A percentile compares a stretch with the other conserved stretches of the same genome.
phyloP scores from a whole-genome alignment of 2,113 vertebrate species.

The Lagopus leucura region DNA sequence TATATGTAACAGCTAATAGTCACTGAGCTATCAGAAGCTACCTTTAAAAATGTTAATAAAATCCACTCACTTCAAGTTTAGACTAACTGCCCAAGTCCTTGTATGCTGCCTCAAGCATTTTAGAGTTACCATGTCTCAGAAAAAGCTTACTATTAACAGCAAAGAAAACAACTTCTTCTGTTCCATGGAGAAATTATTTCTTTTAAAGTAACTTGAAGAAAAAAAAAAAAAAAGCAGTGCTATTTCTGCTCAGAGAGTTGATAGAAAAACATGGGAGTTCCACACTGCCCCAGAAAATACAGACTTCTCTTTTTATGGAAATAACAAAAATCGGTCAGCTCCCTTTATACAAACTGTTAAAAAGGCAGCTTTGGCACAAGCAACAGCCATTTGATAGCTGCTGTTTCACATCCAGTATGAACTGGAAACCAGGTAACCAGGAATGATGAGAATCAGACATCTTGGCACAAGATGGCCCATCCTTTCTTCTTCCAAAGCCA shows the following conservation, averaged over 20 bases:
- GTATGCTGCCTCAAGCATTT: constrained; percentile 2
- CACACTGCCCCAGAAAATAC: constrained; percentile 44
- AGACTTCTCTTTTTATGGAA: constrained; percentile 60
- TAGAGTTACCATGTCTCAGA: background rate
- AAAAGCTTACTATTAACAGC: background rate
- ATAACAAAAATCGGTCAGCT: constrained; percentile 39
- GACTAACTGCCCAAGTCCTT: background rate
- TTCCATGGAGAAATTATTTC: constrained; percentile 11
- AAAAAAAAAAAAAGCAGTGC: background rate
- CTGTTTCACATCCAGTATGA: constrained; percentile 27
- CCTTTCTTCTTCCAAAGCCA: background rate
- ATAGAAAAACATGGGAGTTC: constrained; percentile 43
- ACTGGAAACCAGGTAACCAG: constrained; percentile 19
- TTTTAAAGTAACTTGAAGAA: constrained; percentile 31
- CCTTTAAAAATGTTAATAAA: background rate
- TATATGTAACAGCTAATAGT: background rate
- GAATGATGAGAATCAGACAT: background rate
- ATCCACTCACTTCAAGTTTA: background rate
- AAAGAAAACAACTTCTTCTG: constrained; percentile 47
- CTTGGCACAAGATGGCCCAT: background rate
- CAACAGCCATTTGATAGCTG: constrained; percentile 24
- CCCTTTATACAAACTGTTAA: constrained; percentile 34
- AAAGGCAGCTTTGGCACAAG: constrained; percentile 39
- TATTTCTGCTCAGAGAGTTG: background rate
- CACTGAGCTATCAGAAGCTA: background rate